phyloP scores from a whole-genome alignment of 2,888 invertebrate genomes.

The Diloba caeruleocephala region DNA sequence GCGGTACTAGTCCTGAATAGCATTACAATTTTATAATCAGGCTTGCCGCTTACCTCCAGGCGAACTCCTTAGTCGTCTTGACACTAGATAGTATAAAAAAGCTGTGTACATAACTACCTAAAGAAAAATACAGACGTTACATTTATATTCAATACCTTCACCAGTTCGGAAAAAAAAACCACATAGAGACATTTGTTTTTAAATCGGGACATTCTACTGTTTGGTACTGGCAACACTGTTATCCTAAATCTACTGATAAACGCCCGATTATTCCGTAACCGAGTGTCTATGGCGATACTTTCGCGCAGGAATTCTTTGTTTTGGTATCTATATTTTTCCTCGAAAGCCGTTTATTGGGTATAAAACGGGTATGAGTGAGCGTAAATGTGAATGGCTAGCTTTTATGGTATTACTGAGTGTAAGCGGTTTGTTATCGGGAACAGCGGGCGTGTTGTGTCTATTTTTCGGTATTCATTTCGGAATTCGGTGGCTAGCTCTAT shows the following conservation, averaged over 20 bases:
- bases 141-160: no score
- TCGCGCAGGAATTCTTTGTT: slow-evolving; percentile 36
- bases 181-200: background rate
- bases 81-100: no score
- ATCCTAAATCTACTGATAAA: slow-evolving; percentile 44
- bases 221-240: slow-evolving; percentile 19
- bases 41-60: no score
- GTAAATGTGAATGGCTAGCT: slow-evolving; percentile 24
- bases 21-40: no score
- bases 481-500: no score
- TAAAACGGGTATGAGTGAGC: slow-evolving; percentile 36
- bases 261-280: slow-evolving; percentile 38
- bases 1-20: no score
- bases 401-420: slow-evolving; percentile 39
- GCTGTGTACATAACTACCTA: no score
- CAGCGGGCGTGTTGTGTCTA: slow-evolving; percentile 10
- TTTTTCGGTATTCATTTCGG: slow-evolving; percentile 13
- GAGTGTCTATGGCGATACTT: slow-evolving; percentile 38
- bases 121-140: no score
- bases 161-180: background rate
- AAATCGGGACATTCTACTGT: no score
- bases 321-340: slow-evolving; percentile 44
- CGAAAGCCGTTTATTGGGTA: slow-evolving; percentile 29
- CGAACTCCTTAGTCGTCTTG: no score
- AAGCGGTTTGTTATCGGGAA: slow-evolving; percentile 42